These are phyloP conservation scores for Acleris sparsana DNA, from an alignment of 2,888 invertebrate species.

Conservation along the genomic window DNA sequence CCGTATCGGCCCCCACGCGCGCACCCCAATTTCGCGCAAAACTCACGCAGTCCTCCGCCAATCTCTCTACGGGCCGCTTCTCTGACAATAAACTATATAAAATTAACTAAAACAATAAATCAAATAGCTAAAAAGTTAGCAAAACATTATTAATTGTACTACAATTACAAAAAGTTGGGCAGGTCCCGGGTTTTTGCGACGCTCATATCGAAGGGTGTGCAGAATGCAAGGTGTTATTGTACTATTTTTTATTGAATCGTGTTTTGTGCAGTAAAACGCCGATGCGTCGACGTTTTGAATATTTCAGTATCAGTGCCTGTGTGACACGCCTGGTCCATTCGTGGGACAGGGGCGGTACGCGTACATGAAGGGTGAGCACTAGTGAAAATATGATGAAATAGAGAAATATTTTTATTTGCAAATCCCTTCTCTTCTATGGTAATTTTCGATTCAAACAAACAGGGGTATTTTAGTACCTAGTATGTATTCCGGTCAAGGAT, in stretches of 20 bases:
- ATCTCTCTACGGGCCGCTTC: constrained; percentile 66
- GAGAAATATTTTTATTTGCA: not conserved
- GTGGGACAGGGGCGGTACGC: constrained; percentile 54
- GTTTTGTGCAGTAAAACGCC: constrained; percentile 46
- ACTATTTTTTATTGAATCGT: constrained; percentile 49
- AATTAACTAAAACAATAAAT: constrained; percentile 40
- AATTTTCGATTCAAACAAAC: not conserved
- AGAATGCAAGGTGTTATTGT: constrained; percentile 48
- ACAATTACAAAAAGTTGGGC: constrained; percentile 43
- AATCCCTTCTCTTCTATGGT: not conserved
- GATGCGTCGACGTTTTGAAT: constrained; percentile 57
- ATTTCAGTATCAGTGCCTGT: constrained; percentile 49
- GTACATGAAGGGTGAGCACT: constrained; percentile 77
- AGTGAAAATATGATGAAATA: not conserved
- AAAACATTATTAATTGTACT: constrained; percentile 33
- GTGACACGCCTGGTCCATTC: constrained; percentile 48
- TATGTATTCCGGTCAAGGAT: no score
- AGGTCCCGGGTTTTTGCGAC: constrained; percentile 38
- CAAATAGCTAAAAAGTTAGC: constrained; percentile 13
- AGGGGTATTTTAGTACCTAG: no score
- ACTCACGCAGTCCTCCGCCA: constrained; percentile 72
- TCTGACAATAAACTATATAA: constrained; percentile 47
- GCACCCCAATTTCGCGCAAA: constrained; percentile 63
- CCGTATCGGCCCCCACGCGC: constrained; percentile 68
- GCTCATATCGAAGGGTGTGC: constrained; percentile 29